These are phyloP conservation scores for Chlamydotis undulata DNA, from an alignment of 2,113 vertebrate species.

Conservation along the genomic window DNA sequence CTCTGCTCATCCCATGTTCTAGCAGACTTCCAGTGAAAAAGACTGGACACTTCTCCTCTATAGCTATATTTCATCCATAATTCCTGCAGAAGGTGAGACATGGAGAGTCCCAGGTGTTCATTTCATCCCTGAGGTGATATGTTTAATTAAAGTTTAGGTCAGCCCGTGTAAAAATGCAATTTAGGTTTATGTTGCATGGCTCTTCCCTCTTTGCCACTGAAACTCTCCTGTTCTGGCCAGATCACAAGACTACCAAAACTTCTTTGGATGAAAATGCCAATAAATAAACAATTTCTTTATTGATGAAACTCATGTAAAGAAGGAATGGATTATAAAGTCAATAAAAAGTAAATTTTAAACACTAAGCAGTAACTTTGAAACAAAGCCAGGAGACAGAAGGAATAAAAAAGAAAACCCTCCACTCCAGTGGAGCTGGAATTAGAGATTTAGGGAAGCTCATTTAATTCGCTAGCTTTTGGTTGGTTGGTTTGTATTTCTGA, in stretches of 20 bases:
- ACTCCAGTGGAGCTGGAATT: neutral
- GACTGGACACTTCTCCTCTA: neutral
- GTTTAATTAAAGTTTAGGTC: neutral
- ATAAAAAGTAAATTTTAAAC: neutral
- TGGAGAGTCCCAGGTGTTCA: neutral
- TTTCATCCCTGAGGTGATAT: neutral
- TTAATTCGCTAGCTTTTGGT: neutral
- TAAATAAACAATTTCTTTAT: neutral
- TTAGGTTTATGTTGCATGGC: neutral
- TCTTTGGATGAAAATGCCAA: neutral
- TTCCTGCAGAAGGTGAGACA: neutral
- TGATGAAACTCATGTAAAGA: neutral
- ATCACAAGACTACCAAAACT: neutral
- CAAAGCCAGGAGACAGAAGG: neutral
- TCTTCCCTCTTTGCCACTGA: neutral
- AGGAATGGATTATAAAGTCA: neutral
- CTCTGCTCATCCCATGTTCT: neutral
- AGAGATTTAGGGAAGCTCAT: neutral
- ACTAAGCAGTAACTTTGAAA: neutral
- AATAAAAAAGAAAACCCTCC: neutral
- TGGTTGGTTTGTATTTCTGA: neutral
- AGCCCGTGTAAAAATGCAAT: neutral
- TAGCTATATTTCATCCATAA: neutral
- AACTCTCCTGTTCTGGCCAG: neutral
- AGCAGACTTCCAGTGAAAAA: neutral